Base-by-base conservation (phyloP, 2,797 vertebrate species). In the Thalassophryne amazonica region DNA sequence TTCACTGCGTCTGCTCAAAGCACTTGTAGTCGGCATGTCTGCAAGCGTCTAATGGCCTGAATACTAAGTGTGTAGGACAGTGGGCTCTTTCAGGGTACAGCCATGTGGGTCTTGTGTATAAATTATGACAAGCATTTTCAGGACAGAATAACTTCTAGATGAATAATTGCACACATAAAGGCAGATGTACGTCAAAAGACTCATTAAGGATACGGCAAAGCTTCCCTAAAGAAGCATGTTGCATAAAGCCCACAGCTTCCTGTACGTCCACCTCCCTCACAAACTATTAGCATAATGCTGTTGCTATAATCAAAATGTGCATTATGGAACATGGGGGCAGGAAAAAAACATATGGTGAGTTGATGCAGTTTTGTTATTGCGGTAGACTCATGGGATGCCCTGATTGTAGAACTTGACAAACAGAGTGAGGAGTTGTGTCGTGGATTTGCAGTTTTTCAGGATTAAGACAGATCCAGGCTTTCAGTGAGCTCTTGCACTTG, bases 1-100 rank as follows among this genome's bases (percentile, higher is more conserved):
- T n/a, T 10, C 18, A 20, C 34, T 2, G 6, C 11, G 42, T 14
- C 19, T 34, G 42, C 51, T 39, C 7, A 24, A 31, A 19, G 21
- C 43, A 18, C 23, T 41, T 43, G 47, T 35, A 42, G 50, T 42
- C 23, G 35, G 35, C 58, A 72, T 34, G 60, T 64, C 53, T 50
- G 53, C 42, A 1, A 66, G 63, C n/a, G 29, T 53, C 42, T 46
- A 62, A 25, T 24, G 64, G 47, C 37, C 65, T 60, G 83, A 90
- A 90, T 88, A 89, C 70, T 80, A 84, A 89, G 72, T 72, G 61
- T 41, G 33, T 3, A 16, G 69, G 60, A 91, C 88, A 89, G 72
- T 83, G 80, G 70, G 39, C 68, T 75, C 87, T 87, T 90, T 91
- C 76, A 90, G 74, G 40, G 49, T 40, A 50, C 37, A 43, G 23